phyloP scores from a whole-genome alignment of 1,140 invertebrate genomes.

The Scaptomyza hsui region DNA sequence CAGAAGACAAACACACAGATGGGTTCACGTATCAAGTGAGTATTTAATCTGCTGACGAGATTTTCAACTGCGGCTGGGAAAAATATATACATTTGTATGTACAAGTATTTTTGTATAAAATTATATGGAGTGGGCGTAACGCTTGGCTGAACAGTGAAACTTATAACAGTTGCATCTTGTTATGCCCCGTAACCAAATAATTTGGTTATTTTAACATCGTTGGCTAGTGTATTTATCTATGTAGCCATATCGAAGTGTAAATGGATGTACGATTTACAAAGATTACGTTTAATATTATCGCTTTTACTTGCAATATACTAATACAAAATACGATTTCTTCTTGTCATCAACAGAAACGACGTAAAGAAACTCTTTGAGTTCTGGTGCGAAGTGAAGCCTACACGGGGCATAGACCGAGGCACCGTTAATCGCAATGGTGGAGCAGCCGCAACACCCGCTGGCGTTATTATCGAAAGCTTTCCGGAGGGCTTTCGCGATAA shows the following conservation, averaged over 20 bases:
- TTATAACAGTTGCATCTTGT: conserved; percentile 10
- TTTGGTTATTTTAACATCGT: too few species aligned
- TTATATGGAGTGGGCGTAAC: conserved; percentile 68
- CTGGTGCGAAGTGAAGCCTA: conserved; percentile 90
- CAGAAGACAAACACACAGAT: conserved; percentile 47
- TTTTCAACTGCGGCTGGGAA: conserved; percentile 34
- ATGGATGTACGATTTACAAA: too few species aligned
- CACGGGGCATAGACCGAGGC: conserved; percentile 84
- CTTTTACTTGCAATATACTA: not conserved
- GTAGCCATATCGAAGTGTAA: not conserved
- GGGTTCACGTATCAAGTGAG: conserved; percentile 82
- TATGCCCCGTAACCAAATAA: not conserved
- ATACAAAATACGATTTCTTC: conserved; percentile 30
- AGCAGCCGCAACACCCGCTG: conserved; percentile 81
- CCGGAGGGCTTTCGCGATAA: conserved; percentile 89
- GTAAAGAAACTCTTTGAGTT: conserved; percentile 93
- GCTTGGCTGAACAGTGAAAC: conserved; percentile 57
- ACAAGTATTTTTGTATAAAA: not conserved
- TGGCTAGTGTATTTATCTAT: too few species aligned
- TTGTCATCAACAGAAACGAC: conserved; percentile 87
- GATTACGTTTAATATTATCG: conserved; percentile 5
- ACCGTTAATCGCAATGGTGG: conserved; percentile 48
- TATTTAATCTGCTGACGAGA: conserved; percentile 46
- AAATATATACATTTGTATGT: not conserved
- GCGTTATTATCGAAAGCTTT: conserved; percentile 90